phyloP scores from a whole-genome alignment of 2,888 invertebrate genomes.

The Chrysolina haemoptera region DNA sequence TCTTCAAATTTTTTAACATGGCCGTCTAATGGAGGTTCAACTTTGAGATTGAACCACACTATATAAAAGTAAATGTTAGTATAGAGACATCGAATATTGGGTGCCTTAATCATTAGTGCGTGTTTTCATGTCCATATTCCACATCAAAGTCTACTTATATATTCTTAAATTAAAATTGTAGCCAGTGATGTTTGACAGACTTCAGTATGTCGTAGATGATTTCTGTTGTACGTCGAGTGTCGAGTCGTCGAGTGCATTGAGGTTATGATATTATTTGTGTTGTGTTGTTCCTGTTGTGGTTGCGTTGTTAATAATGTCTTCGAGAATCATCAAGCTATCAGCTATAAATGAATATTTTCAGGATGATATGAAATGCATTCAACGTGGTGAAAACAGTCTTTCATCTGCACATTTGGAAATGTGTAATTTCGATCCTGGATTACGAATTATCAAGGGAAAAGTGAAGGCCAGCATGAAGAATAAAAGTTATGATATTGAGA shows the following conservation, averaged over 20 bases:
- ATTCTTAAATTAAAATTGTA: background rate
- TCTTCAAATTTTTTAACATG: background rate
- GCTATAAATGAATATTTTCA: background rate
- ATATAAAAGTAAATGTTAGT: background rate
- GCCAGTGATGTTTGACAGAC: background rate
- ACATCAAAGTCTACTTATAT: background rate
- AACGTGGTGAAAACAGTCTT: background rate
- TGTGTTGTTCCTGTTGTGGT: too few species aligned
- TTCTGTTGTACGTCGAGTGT: background rate
- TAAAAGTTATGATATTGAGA: background rate
- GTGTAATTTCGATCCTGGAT: background rate
- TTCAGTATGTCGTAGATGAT: slow-evolving; percentile 1
- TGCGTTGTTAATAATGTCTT: too few species aligned
- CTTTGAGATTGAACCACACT: background rate
- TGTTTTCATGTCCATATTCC: background rate
- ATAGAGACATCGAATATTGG: background rate
- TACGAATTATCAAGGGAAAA: background rate
- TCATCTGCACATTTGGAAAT: background rate
- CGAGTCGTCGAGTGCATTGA: too few species aligned
- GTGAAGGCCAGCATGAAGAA: slow-evolving; percentile 5
- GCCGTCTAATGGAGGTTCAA: background rate
- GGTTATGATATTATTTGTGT: too few species aligned
- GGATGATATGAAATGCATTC: slow-evolving; percentile 2
- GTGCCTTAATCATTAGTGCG: background rate
- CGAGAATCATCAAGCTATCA: slow-evolving; percentile 1